Evolutionary conservation across 2,797 vertebrate genomes (phyloP).

Genomic region (Gila robusta): DNA sequence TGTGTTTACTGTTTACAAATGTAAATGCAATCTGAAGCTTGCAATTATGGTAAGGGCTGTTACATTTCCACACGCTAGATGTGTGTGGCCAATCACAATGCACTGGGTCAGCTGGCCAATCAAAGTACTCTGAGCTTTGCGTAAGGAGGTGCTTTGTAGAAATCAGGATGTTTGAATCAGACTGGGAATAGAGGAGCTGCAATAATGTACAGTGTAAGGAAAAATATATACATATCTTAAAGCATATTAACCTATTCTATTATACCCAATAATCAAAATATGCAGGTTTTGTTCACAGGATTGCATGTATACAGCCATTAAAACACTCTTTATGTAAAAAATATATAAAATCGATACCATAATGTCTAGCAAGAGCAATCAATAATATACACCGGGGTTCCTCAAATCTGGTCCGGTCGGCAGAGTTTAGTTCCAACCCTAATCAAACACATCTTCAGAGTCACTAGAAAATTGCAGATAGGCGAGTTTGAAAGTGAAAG

Average conservation of each 20-base stretch:
- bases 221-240: too few species aligned
- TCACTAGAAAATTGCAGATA: background rate
- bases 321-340: background rate
- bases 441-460: background rate
- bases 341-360: background rate
- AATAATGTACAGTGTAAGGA: background rate
- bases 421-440: background rate
- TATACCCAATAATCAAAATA: background rate
- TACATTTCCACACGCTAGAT: background rate
- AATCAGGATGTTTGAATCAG: background rate
- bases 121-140: background rate
- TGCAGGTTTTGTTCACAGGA: background rate
- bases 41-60: background rate
- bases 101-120: background rate
- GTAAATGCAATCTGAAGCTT: background rate
- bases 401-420: too few species aligned
- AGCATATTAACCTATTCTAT: background rate
- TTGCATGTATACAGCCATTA: background rate
- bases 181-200: background rate
- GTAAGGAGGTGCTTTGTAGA: background rate
- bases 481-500: too few species aligned
- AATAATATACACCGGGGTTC: background rate
- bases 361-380: background rate
- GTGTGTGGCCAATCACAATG: background rate
- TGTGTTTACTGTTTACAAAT: background rate